A percentile compares a stretch with the other conserved stretches of the same genome.
phyloP scores from a whole-genome alignment of 2,113 vertebrate genomes.

The Genyomyrus donnyi region DNA sequence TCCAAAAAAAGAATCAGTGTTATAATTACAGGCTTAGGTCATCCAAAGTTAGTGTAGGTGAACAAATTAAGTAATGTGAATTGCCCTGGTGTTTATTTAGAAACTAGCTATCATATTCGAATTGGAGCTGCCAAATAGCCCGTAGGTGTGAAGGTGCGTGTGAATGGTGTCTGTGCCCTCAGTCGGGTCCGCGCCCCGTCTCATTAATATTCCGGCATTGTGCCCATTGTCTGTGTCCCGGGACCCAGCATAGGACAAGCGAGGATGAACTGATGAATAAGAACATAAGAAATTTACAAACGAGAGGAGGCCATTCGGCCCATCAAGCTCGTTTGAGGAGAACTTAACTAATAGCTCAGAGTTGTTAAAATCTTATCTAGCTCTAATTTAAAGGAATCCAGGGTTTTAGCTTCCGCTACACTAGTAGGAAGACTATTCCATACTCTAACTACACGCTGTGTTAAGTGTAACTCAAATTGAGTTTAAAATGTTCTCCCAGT shows the following conservation, averaged over 20 bases:
- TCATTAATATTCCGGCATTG: neutral
- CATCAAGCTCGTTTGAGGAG: no score
- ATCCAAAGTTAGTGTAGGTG: neutral
- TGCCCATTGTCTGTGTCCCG: neutral
- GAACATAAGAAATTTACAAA: no score
- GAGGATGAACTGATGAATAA: no score
- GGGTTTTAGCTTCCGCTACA: no score
- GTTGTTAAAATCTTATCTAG: no score
- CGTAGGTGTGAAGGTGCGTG: neutral
- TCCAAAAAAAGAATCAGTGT: neutral
- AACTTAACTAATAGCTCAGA: no score
- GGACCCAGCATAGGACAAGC: neutral
- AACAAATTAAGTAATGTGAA: neutral
- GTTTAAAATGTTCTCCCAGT: no score
- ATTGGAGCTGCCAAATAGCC: neutral
- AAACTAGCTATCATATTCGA: neutral
- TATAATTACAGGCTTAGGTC: neutral
- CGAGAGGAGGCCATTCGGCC: no score
- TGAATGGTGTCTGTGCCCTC: neutral
- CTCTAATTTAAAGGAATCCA: no score
- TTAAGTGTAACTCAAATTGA: no score
- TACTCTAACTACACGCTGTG: no score
- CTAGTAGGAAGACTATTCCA: no score
- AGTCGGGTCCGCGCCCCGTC: neutral
- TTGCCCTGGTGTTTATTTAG: neutral